phyloP scores from a whole-genome alignment of 2,888 invertebrate genomes.

The Aromia moschata region DNA sequence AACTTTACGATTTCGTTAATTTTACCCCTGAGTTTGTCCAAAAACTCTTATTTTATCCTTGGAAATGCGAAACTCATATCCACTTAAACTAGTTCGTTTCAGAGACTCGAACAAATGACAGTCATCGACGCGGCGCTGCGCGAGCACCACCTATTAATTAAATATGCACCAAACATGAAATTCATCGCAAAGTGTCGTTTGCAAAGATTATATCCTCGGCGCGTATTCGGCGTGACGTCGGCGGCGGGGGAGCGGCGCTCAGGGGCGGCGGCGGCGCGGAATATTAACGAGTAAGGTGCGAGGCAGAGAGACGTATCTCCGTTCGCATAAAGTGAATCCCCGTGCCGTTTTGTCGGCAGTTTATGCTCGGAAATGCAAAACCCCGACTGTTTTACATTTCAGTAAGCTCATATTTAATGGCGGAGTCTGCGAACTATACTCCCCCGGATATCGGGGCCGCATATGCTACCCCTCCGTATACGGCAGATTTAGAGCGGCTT shows the following conservation, averaged over 20 bases:
- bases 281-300: slow-evolving; percentile 57
- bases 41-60: no score
- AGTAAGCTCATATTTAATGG: slow-evolving; percentile 66
- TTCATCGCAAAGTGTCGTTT: slow-evolving; percentile 58
- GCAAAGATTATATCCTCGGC: slow-evolving; percentile 55
- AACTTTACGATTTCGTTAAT: no score
- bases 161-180: slow-evolving; percentile 61
- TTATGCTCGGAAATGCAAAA: slow-evolving; percentile 65
- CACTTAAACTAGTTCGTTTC: no score
- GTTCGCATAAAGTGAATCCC: slow-evolving; percentile 63
- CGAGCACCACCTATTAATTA: slow-evolving; percentile 56
- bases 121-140: no score
- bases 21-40: no score
- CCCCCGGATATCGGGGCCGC: slow-evolving; percentile 59
- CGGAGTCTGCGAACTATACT: slow-evolving; percentile 62
- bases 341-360: slow-evolving; percentile 64
- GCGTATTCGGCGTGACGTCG: slow-evolving; percentile 42
- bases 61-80: no score
- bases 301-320: slow-evolving; percentile 52
- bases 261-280: slow-evolving; percentile 47
- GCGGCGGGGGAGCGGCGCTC: slow-evolving; percentile 41
- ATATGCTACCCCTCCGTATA: slow-evolving; percentile 60
- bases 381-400: slow-evolving; percentile 66
- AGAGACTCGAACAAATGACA: no score
- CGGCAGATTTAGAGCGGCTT: slow-evolving; percentile 63